Base-by-base conservation (phyloP, 2,888 invertebrate species). In the Lamellibrachia satsuma region DNA sequence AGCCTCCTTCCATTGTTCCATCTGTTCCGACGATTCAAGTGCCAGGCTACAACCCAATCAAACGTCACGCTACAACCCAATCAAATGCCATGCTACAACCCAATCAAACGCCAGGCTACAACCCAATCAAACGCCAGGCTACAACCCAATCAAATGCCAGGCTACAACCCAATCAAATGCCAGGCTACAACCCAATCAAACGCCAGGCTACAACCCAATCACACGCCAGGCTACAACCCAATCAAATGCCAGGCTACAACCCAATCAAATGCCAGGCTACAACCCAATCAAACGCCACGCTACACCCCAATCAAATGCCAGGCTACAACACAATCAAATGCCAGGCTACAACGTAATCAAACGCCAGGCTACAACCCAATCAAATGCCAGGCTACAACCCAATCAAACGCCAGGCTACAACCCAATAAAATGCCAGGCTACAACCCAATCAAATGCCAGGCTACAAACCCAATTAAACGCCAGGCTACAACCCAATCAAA, bases 1-100 rank as follows among this genome's bases (percentile, higher is more conserved):
- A 1, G 95, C 95, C 94, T 95, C 95, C 93, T 95, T 96, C 96
- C 96, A 96, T 4, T 94, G 94, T 39, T 95, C 94, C 52, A 95
- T 94, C 75, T 96, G 96, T 11, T 94, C 94, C 1, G 94, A 94
- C 91, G 93, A 95, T 11, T 96, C 96, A 94, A 95, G 96, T n/a
- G 94, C 91, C 91, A 96, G 94, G 75, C 96, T 96, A 94, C n/a
- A 93, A 94, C 90, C 60, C 7, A 11, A 92, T 39, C 60, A 92
- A 55, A 22, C 51, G 3, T 22, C n/a, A n/a, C 2, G 39, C 39
- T 39, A 39, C 75, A 75, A 75, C 75, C 11, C 75, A 75, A 75
- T 22, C n/a, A 75, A 75, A 75, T 22, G 22, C 15, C 22, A 75
- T 1, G 15, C 57, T 75, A 75, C 75, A 75, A 75, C 75, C 11